These are phyloP conservation scores for Crossocerus cetratus DNA, from an alignment of 2,888 invertebrate genomes.

Conservation along the genomic window DNA sequence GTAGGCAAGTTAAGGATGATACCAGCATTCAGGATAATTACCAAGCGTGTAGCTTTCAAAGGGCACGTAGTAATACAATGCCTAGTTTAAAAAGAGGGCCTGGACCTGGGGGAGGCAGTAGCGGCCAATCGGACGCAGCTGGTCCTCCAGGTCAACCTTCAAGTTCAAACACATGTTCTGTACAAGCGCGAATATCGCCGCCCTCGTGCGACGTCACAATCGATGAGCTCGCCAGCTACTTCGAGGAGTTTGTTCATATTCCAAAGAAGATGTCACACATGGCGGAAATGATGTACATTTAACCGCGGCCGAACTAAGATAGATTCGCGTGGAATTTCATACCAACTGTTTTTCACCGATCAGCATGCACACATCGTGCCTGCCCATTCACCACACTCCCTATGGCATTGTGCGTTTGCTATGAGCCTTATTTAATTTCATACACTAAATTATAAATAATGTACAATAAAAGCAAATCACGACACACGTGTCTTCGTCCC, in stretches of 20 bases:
- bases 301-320: not conserved
- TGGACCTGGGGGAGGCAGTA: conserved; percentile 68
- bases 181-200: conserved; percentile 85
- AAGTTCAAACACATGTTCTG: conserved; percentile 82
- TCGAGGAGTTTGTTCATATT: conserved; percentile 96
- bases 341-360: conserved; percentile 36
- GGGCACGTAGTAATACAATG: conserved; percentile 75
- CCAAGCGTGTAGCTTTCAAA: conserved; percentile 68
- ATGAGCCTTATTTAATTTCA: conserved; percentile 50
- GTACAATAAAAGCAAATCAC: conserved; percentile 43
- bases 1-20: conserved; percentile 69
- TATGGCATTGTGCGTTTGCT: conserved; percentile 44
- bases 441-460: conserved; percentile 64
- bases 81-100: conserved; percentile 72
- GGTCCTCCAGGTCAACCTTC: conserved; percentile 49
- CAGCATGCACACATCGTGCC: conserved; percentile 33
- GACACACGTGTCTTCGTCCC: conserved; percentile 20
- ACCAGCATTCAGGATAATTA: conserved; percentile 67
- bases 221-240: conserved; percentile 96
- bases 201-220: conserved; percentile 92
- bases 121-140: conserved; percentile 26
- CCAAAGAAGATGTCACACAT: conserved; percentile 98
- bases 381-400: conserved; percentile 21
- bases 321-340: conserved; percentile 25
- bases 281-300: conserved; percentile 99